These are phyloP conservation scores for Sussaba pulchella DNA, from an alignment of 2,888 invertebrate species.

Conservation along the genomic window DNA sequence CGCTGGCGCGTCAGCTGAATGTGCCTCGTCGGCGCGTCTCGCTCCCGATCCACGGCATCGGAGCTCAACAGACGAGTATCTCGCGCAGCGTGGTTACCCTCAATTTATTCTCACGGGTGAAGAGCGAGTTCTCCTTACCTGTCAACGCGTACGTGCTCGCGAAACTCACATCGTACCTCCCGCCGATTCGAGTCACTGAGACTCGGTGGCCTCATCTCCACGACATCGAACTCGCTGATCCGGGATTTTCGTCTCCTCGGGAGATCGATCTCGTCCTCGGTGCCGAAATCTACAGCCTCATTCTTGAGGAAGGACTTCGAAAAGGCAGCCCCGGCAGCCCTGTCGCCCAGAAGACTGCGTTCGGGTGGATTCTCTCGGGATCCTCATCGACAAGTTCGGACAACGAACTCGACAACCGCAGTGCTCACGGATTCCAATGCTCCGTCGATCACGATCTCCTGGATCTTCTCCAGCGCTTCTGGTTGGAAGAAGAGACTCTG, in stretches of 20 bases:
- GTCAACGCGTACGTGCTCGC: slow-evolving; percentile 26
- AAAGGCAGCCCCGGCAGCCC: slow-evolving; percentile 35
- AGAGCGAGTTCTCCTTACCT: neutral
- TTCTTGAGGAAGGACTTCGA: slow-evolving; percentile 45
- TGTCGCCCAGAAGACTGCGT: slow-evolving; percentile 38
- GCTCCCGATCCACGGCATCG: slow-evolving; percentile 25
- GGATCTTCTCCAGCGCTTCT: too few species aligned
- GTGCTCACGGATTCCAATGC: too few species aligned
- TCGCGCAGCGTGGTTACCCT: slow-evolving; percentile 3
- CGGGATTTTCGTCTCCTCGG: slow-evolving; percentile 1
- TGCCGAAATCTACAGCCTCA: slow-evolving; percentile 47
- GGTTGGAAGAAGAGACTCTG: too few species aligned
- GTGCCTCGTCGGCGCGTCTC: slow-evolving; percentile 1
- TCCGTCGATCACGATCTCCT: too few species aligned
- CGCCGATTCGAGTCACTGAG: slow-evolving; percentile 6
- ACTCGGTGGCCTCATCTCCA: slow-evolving; percentile 28
- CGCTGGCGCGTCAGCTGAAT: neutral
- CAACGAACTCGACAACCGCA: too few species aligned
- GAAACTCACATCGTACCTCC: slow-evolving; percentile 28
- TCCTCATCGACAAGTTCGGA: neutral
- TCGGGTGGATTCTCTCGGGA: slow-evolving; percentile 57
- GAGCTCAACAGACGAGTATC: neutral
- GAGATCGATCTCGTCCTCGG: slow-evolving; percentile 55
- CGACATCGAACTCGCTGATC: slow-evolving; percentile 28
- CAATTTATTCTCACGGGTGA: neutral